Evolutionary conservation across 2,113 vertebrate species (phyloP).

Genomic region (Odontophorus gujanensis): DNA sequence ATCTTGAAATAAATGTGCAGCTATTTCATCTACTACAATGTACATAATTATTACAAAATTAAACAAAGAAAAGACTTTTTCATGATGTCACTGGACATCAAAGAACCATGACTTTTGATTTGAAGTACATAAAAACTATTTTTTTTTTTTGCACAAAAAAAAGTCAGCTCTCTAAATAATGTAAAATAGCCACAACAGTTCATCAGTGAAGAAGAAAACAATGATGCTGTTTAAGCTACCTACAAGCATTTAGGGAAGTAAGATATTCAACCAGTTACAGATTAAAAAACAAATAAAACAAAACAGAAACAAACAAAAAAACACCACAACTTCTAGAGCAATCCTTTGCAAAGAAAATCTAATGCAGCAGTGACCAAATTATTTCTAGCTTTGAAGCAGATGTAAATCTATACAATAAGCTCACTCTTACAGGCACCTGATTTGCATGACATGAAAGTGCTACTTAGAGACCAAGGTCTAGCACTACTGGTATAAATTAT

Average conservation of each 20-base stretch:
- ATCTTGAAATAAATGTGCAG: background rate
- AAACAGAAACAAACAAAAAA: background rate
- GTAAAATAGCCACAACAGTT: background rate
- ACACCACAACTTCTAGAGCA: background rate
- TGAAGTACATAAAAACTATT: background rate
- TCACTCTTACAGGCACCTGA: background rate
- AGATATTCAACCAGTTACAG: background rate
- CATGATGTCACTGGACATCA: background rate
- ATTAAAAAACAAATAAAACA: background rate
- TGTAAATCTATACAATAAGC: slow-evolving; percentile 25
- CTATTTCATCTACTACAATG: background rate
- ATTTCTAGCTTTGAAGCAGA: background rate
- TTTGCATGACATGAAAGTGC: slow-evolving; percentile 18
- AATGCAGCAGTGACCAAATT: background rate
- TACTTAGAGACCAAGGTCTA: slow-evolving; percentile 23
- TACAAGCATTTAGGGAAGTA: background rate
- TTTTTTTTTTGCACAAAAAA: background rate
- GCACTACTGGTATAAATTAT: slow-evolving; percentile 25
- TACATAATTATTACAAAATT: background rate
- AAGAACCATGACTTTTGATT: background rate
- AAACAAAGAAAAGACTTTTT: background rate
- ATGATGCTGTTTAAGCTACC: background rate
- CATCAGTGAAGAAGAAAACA: background rate
- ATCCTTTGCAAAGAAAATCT: background rate
- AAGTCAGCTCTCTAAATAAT: background rate